Evolutionary conservation across 2,888 invertebrate species (phyloP), one percentile per base, ranked within the genome.

Genomic region (Xestia rhomboidea): DNA sequence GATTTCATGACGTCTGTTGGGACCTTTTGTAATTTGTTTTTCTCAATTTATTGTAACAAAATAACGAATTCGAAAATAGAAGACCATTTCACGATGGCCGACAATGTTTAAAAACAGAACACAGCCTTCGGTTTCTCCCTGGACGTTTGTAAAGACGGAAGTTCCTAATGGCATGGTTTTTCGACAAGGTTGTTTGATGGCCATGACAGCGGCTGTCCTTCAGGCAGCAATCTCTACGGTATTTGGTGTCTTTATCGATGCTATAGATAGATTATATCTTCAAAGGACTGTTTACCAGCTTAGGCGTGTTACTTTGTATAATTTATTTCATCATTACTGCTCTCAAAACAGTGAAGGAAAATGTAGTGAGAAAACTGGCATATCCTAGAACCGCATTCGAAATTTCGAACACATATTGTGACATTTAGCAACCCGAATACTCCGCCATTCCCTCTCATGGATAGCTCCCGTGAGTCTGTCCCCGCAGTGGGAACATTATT

Each of bases 151-250:
- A 18, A 57, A 67, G 34, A 38, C 79, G 74, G 83, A 82, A 85
- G 41, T 73, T 67, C 34, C 1, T 69, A 76, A 85, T 73, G 57
- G 30, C 27, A 34, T 41, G 44, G 68, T 54, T 41, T 49, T 68
- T 68, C 21, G 68, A 11, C 86, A 86, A 86, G 86, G 83, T 64
- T 67, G 30, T 60, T 21, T 41, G 21, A 51, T 34, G 74, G 66
- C 83, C 83, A 38, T 86, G 86, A 69, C 64, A 77, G 54, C 49
- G 27, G 15, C n/a, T 66, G 83, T 78, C 83, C 83, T 82, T 83
- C 74, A 67, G 64, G 62, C 51, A 68, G 18, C 13, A 27, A 15
- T 27, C 68, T 66, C 67, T 63, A 27, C 63, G 64, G 70, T 54
- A 76, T 75, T 46, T 72, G 44, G 41, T 66, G 64, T n/a, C 57